A percentile compares a stretch with the other conserved stretches of the same genome.
Evolutionary conservation across 2,888 invertebrate genomes (phyloP).

Genomic region (Drymonia ruficornis): DNA sequence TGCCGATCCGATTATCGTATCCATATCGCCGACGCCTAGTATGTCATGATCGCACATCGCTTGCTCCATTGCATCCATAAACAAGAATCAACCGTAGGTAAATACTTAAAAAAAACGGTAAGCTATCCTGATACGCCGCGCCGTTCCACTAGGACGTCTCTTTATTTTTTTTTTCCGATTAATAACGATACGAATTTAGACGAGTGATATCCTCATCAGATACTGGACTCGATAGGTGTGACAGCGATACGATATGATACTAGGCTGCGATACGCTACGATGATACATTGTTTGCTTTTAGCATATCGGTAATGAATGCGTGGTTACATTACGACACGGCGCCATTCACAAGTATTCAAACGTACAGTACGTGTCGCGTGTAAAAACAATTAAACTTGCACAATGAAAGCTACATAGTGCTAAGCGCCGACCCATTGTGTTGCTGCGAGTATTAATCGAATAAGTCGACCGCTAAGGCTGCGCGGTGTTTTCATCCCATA

Average conservation of each 20-base stretch:
- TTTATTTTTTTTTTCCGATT: no score
- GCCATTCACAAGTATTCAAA: conserved; percentile 38
- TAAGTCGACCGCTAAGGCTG: conserved; percentile 51
- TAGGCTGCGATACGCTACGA: background rate
- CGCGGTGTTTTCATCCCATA: conserved; percentile 18
- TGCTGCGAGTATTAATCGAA: conserved; percentile 69
- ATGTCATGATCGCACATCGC: no score
- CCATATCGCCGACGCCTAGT: no score
- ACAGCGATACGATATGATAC: background rate
- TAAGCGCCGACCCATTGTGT: conserved; percentile 65
- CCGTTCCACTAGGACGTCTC: no score
- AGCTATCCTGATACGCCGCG: no score
- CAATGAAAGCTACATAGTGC: conserved; percentile 66
- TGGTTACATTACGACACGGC: conserved; percentile 37
- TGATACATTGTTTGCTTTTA: background rate
- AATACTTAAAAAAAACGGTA: no score
- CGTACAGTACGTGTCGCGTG: conserved; percentile 46
- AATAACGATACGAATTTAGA: no score
- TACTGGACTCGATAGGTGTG: no score
- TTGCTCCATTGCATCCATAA: no score
- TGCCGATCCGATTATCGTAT: no score
- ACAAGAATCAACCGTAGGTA: no score
- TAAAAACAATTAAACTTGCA: conserved; percentile 78
- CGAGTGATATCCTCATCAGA: no score
- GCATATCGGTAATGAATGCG: conserved; percentile 11